Evolutionary conservation across 2,113 vertebrate genomes (phyloP).

Genomic region (Protobothrops mucrosquamatus): DNA sequence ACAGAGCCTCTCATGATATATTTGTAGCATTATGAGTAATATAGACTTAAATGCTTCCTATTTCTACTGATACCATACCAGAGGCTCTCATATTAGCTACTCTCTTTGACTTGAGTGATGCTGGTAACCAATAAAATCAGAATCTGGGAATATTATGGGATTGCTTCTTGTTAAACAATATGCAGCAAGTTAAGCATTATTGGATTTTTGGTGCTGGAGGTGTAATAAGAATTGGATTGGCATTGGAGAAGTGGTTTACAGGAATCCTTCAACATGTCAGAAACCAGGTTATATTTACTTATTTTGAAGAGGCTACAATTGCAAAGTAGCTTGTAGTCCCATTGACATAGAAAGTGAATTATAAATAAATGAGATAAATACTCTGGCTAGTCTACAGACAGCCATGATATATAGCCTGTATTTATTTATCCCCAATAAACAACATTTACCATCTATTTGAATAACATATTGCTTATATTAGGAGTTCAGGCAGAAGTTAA

Average conservation of each 20-base stretch:
- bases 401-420: background rate
- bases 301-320: background rate
- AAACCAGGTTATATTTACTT: no score
- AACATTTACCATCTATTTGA: background rate
- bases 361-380: background rate
- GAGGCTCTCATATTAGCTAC: background rate
- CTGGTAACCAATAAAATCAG: background rate
- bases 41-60: background rate
- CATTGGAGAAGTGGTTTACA: background rate
- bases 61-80: background rate
- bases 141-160: background rate
- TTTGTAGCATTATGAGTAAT: background rate
- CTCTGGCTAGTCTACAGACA: background rate
- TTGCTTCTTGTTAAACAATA: background rate
- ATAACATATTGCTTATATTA: background rate
- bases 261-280: background rate
- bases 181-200: background rate
- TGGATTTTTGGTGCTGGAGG: background rate
- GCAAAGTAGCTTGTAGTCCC: background rate
- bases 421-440: background rate
- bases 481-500: background rate
- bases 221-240: background rate
- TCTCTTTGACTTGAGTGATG: background rate
- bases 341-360: background rate
- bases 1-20: background rate